phyloP scores from a whole-genome alignment of 1,140 invertebrate species.

The Laupala kohalensis region DNA sequence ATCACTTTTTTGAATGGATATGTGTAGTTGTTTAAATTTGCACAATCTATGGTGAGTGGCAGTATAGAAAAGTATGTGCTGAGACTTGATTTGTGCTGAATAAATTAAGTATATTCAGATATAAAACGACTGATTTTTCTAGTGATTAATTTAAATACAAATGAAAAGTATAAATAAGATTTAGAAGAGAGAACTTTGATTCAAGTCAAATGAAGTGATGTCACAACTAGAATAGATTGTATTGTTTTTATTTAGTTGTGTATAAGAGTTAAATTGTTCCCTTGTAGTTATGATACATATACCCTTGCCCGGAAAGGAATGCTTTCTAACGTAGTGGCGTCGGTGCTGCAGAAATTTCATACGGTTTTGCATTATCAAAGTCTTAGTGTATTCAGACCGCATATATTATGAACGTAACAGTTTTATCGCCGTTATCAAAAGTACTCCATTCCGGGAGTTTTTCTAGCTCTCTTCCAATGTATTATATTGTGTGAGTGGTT shows the following conservation, averaged over 20 bases:
- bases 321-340: neutral
- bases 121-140: neutral
- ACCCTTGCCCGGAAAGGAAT: neutral
- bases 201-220: too few species aligned
- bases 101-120: neutral
- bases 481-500: neutral
- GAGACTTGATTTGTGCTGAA: neutral
- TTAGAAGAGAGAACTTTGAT: too few species aligned
- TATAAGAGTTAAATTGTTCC: neutral
- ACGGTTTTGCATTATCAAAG: neutral
- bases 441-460: neutral
- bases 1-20: neutral
- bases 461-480: neutral
- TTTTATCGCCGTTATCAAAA: neutral
- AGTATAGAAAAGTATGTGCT: neutral
- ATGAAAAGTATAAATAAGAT: neutral
- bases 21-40: neutral
- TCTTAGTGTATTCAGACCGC: neutral
- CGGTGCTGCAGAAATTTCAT: neutral
- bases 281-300: neutral
- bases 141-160: neutral
- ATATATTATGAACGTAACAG: neutral
- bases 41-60: neutral
- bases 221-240: neutral
- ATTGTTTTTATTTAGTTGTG: neutral